Percentiles rank a stretch among this genome's conserved stretches.
Evolutionary conservation across 2,888 invertebrate species (phyloP).

Genomic region (Altica lythri): DNA sequence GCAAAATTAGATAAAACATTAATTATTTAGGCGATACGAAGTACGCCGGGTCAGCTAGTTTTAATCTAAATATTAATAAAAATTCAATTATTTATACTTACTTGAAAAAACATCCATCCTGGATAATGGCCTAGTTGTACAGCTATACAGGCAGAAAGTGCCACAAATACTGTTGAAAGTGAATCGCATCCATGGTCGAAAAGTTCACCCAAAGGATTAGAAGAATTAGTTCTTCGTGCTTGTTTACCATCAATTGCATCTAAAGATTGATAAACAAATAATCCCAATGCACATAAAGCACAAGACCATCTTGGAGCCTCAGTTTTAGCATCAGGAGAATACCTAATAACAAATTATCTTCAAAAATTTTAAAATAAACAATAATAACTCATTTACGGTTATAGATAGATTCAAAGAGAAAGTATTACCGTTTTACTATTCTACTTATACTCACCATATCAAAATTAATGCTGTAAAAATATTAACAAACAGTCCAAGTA

Average conservation of each 20-base stretch:
- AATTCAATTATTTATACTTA: constrained; percentile 49
- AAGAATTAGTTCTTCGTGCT: constrained; percentile 90
- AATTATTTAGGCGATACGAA: no score
- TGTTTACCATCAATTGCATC: constrained; percentile 99
- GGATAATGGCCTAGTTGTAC: constrained; percentile 91
- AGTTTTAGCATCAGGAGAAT: constrained; percentile 87
- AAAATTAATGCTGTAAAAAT: constrained; percentile 90
- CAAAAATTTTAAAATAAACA: not conserved
- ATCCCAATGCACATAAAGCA: constrained; percentile 86
- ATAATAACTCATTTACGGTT: not conserved
- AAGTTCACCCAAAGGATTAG: constrained; percentile 93
- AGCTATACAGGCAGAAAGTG: constrained; percentile 92
- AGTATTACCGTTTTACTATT: constrained; percentile 5
- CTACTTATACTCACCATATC: constrained; percentile 69
- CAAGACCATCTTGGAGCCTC: constrained; percentile 94
- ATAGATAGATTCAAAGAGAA: not conserved
- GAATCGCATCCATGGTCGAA: constrained; percentile 99
- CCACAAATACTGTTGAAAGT: constrained; percentile 96
- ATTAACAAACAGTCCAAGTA: constrained; percentile 90
- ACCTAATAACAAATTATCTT: constrained; percentile 61
- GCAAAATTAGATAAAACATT: no score
- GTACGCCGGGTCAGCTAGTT: no score
- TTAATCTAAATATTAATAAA: no score
- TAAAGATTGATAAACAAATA: constrained; percentile 96
- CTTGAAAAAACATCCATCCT: constrained; percentile 92